Conservation (phyloP, 2,797 vertebrate genomes). For the Malacoraja senta region DNA sequence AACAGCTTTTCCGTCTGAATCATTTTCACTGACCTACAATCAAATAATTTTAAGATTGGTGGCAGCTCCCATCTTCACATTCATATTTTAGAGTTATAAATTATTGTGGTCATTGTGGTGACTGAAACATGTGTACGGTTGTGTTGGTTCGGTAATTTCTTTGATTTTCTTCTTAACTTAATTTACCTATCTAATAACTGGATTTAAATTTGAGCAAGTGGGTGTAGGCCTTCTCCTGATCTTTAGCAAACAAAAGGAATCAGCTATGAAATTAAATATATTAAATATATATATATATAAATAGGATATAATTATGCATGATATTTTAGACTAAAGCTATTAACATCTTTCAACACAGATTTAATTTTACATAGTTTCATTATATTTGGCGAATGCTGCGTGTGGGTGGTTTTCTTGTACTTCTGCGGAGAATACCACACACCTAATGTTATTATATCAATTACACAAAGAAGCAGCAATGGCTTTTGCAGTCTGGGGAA, state of each 20-base stretch:
- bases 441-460: background rate
- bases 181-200: background rate
- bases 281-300: background rate
- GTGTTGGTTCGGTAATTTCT: background rate
- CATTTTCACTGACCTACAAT: background rate
- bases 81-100: background rate
- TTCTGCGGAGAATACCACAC: slow-evolving; percentile 1
- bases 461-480: slow-evolving; percentile 26
- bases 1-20: background rate
- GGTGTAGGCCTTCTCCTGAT: slow-evolving; percentile 28
- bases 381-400: background rate
- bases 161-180: background rate
- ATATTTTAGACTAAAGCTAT: background rate
- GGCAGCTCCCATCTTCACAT: background rate
- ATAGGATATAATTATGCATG: background rate
- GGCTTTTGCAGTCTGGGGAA: background rate
- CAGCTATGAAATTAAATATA: background rate
- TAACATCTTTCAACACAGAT: background rate
- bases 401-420: background rate
- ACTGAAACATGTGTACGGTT: background rate
- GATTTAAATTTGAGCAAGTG: background rate
- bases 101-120: background rate
- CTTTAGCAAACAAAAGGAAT: slow-evolving; percentile 20
- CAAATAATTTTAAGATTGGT: background rate
- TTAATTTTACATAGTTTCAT: background rate